A percentile compares a stretch with the other conserved stretches of the same genome.
Conservation (phyloP, 2,797 vertebrate genomes). For the Myotis daubentonii region DNA sequence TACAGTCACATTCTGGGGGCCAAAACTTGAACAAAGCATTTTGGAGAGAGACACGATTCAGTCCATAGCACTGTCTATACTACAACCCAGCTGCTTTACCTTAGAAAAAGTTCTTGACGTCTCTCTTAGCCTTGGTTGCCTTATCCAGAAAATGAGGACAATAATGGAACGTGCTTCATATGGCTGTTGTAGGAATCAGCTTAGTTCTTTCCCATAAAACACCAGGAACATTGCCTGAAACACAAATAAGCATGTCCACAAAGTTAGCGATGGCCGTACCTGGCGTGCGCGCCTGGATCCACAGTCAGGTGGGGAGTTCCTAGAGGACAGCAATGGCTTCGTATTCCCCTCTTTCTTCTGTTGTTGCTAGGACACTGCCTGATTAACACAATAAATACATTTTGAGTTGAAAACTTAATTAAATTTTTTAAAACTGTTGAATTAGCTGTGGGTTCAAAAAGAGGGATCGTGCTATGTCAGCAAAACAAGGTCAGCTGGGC, state of each 20-base stretch:
- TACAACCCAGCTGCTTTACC: neutral
- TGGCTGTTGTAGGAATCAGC: neutral
- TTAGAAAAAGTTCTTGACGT: neutral
- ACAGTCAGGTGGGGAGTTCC: neutral
- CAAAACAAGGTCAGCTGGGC: neutral
- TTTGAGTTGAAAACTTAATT: neutral
- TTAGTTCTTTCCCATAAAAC: neutral
- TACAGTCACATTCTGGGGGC: neutral
- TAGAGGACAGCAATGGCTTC: neutral
- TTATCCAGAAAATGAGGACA: neutral
- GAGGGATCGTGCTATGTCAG: neutral
- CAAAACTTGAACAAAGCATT: neutral
- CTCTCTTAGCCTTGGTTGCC: neutral
- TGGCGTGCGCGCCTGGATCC: no score
- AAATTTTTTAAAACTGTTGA: neutral
- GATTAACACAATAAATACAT: neutral
- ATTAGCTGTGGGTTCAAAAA: neutral
- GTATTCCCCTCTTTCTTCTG: neutral
- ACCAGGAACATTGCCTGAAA: neutral
- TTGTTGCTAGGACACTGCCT: neutral
- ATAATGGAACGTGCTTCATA: neutral
- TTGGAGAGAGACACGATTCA: neutral
- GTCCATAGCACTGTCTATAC: neutral
- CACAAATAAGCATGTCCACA: rapidly evolving
- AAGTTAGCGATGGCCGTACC: neutral